A percentile compares a stretch with the other conserved stretches of the same genome.
phyloP scores from a whole-genome alignment of 1,140 invertebrate genomes.

The Calephelis nemesis region DNA sequence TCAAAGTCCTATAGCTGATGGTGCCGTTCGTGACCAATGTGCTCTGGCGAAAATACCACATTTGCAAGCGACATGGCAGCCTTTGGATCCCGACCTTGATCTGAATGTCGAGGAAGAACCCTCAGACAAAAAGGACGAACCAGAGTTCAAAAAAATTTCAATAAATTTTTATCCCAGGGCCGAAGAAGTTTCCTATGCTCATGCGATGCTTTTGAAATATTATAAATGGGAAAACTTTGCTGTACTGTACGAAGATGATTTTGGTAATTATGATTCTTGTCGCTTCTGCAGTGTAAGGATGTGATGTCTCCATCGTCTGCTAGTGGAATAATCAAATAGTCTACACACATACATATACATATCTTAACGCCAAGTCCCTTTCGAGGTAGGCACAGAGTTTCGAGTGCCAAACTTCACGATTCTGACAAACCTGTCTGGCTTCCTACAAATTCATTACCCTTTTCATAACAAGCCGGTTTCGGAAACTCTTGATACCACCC shows the following conservation, averaged over 20 bases:
- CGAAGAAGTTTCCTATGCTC: constrained; percentile 82
- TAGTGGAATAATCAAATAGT: too few species aligned
- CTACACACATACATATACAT: too few species aligned
- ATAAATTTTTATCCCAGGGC: constrained; percentile 87
- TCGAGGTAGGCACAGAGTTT: too few species aligned
- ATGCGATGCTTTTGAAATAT: constrained; percentile 83
- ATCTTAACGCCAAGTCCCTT: too few species aligned
- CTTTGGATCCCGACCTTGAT: constrained; percentile 53
- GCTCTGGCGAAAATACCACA: constrained; percentile 85
- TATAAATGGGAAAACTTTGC: constrained; percentile 88
- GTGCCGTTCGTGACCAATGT: constrained; percentile 86
- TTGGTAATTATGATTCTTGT: constrained; percentile 67
- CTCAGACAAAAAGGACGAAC: constrained; percentile 24
- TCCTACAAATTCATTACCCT: too few species aligned
- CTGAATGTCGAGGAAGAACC: constrained; percentile 29
- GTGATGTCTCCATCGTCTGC: too few species aligned
- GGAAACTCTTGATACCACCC: too few species aligned
- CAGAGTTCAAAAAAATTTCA: constrained; percentile 53
- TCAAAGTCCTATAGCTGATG: constrained; percentile 81
- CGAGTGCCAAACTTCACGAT: too few species aligned
- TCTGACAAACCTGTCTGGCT: too few species aligned
- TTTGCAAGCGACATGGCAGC: constrained; percentile 86
- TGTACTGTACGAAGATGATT: constrained; percentile 80
- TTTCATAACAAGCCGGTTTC: too few species aligned
- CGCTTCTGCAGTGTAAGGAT: too few species aligned